These are phyloP conservation scores for Megastigmus dorsalis DNA, from an alignment of 2,888 invertebrate species.

Conservation along the genomic window DNA sequence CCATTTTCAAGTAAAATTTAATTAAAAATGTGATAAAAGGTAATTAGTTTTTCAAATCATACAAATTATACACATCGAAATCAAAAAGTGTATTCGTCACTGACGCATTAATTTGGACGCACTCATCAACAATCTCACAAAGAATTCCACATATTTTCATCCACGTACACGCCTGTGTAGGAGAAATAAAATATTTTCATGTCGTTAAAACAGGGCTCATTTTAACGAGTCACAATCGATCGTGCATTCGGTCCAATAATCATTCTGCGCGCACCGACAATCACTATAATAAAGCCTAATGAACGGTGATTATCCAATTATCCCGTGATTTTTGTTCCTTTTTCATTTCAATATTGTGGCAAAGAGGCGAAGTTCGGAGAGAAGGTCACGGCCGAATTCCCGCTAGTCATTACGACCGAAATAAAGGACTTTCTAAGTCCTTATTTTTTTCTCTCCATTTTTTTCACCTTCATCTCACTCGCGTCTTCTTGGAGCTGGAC, in stretches of 20 bases:
- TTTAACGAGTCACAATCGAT: slow-evolving; percentile 46
- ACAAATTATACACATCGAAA: no score
- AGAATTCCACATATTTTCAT: no score
- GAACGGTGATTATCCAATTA: slow-evolving; percentile 47
- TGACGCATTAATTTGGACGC: no score
- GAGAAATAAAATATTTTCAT: slow-evolving; percentile 44
- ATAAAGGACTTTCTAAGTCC: slow-evolving; percentile 25
- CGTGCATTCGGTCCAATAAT: slow-evolving; percentile 28
- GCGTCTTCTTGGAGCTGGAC: neutral
- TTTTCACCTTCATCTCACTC: neutral
- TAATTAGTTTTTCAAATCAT: no score
- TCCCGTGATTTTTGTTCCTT: neutral
- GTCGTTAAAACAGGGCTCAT: slow-evolving; percentile 10
- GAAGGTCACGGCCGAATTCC: slow-evolving; percentile 33
- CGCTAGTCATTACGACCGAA: slow-evolving; percentile 23
- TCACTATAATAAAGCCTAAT: slow-evolving; percentile 43
- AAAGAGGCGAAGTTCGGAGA: neutral
- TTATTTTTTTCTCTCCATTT: neutral
- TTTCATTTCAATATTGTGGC: neutral
- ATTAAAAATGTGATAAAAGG: no score
- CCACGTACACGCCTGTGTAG: neutral
- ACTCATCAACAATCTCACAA: no score
- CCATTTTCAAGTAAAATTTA: no score
- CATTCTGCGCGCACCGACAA: slow-evolving; percentile 23
- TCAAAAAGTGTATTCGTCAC: no score